Base-by-base conservation (phyloP, 2,113 vertebrate genomes). In the Amphiprion percula region DNA sequence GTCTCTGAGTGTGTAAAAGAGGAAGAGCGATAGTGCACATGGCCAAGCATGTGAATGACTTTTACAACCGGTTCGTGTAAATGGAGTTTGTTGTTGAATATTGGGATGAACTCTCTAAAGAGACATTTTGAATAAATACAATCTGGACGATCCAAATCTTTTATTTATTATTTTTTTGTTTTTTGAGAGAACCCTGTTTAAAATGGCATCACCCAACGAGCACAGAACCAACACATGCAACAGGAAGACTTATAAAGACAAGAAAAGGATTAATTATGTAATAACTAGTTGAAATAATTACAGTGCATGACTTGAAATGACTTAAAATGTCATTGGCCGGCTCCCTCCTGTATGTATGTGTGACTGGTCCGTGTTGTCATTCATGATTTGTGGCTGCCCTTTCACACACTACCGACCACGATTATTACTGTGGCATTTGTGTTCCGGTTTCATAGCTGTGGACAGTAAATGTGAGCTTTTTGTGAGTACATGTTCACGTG, bases 41-140 rank as follows among this genome's bases (percentile, higher is more conserved):
- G 83, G 67, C 68, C 41, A 26, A 62, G 55, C 92, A 92, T 82
- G 88, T 90, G 88, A 71, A 55, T 53, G 10, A 1, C 28, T 71
- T 76, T 75, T 54, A 16, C 3, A 47, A 17, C 12, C 41, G 37
- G 49, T 12, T 23, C 7, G 44, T 26, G 75, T 53, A 63, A 84
- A 68, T 74, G n/a, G 16, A 28, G n/a, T 33, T 76, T 53, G 24
- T 39, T 52, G 26, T 69, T 49, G 50, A 61, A 11, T 52, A 10
- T 47, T 2, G 3, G 23, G 28, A 33, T 30, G 37, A 15, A 4
- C 30, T 50, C 3, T 14, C 3, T 14, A 60, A 14, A 10, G 5
- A 7, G 9, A 1, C 0, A 62, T 58, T 17, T 26, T 37, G 7
- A 37, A 37, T 8, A 37, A 37, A 37, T 49, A 10, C 14, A 12